These are phyloP conservation scores for Phasia obesa DNA, from an alignment of 2,888 invertebrate genomes.

Conservation along the genomic window DNA sequence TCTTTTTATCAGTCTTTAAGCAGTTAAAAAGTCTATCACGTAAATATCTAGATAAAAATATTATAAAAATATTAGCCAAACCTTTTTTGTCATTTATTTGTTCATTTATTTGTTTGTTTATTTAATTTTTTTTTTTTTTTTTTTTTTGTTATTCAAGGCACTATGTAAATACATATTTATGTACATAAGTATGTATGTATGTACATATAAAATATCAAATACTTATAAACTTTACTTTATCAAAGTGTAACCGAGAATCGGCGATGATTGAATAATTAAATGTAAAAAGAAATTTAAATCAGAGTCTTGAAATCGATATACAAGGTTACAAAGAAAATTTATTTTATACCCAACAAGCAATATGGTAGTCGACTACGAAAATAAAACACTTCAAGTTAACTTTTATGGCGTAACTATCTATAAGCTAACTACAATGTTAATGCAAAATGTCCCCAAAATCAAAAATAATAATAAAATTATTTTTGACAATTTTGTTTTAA, in stretches of 20 bases:
- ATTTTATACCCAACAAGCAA: conserved; percentile 14
- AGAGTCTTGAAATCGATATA: conserved; percentile 59
- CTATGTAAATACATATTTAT: no score
- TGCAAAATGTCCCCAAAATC: no score
- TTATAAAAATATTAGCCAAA: conserved; percentile 5
- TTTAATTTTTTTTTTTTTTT: not conserved
- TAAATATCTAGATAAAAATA: no score
- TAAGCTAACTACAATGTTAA: no score
- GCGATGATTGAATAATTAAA: conserved; percentile 54
- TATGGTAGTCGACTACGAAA: no score
- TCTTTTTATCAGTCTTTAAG: no score
- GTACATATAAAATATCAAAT: conserved; percentile 18
- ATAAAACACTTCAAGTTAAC: no score
- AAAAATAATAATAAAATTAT: no score
- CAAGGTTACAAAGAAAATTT: conserved; percentile 51
- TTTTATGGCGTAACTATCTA: no score
- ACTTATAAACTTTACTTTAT: conserved; percentile 11
- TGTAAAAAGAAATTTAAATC: conserved; percentile 56
- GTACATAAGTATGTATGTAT: no score
- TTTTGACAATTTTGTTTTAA: no score
- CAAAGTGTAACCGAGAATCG: conserved; percentile 21
- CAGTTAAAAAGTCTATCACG: no score
- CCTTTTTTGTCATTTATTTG: not conserved
- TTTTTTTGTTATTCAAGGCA: conserved; percentile 23
- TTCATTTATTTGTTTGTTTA: conserved; percentile 10